Conservation (phyloP, 92 coral and sea anemone genomes). For the Porites divaricata region DNA sequence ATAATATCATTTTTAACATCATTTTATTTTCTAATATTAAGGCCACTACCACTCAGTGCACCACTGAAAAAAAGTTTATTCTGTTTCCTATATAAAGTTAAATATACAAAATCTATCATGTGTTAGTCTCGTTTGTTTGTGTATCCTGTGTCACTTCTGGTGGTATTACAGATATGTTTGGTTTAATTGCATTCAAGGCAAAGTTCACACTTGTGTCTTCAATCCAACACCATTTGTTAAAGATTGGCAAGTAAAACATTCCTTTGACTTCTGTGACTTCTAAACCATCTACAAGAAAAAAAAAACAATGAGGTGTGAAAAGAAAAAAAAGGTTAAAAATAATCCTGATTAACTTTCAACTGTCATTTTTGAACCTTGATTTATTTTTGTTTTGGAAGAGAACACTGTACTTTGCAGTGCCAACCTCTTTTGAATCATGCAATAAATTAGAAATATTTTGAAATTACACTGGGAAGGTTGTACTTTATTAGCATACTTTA, state of each 20-base stretch:
- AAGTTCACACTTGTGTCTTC: conserved; percentile 73
- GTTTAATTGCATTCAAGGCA: conserved; percentile 77
- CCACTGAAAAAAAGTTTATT: not conserved
- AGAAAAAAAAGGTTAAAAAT: not conserved
- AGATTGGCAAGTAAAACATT: conserved; percentile 69
- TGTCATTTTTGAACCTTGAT: too few relatives aligned
- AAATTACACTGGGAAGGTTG: too few relatives aligned
- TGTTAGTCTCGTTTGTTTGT: conserved; percentile 17
- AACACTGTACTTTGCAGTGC: too few relatives aligned
- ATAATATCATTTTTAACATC: too few relatives aligned
- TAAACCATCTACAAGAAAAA: conserved; percentile 58
- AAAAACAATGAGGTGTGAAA: not conserved
- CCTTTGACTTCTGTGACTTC: conserved; percentile 74
- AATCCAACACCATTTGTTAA: conserved; percentile 71
- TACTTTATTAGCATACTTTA: too few relatives aligned
- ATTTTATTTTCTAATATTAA: too few relatives aligned
- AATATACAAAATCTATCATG: not conserved
- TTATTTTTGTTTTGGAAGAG: too few relatives aligned
- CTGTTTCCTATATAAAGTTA: not conserved
- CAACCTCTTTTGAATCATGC: too few relatives aligned
- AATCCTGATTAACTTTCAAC: too few relatives aligned
- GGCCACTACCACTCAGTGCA: not conserved
- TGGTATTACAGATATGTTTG: not conserved
- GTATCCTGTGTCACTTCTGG: conserved; percentile 6
- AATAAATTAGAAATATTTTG: too few relatives aligned